Evolutionary conservation across 2,888 invertebrate genomes (phyloP).

Genomic region (Podotricha telesiphe): DNA sequence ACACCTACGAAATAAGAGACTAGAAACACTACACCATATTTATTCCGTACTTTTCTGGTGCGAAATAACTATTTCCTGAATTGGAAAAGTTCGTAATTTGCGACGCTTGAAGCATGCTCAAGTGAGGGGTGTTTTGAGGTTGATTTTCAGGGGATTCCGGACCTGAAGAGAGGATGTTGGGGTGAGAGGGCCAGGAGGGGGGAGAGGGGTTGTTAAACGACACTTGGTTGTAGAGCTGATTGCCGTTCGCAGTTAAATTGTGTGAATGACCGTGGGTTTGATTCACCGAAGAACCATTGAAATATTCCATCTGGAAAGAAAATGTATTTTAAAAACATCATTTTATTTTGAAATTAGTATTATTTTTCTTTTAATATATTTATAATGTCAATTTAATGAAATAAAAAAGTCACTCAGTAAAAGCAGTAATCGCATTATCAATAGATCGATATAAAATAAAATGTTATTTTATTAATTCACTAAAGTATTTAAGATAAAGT

Average conservation of each 20-base stretch:
- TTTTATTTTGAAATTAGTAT: constrained; percentile 11
- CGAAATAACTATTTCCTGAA: constrained; percentile 78
- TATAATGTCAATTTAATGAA: background rate
- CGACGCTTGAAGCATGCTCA: constrained; percentile 79
- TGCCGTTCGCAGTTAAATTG: constrained; percentile 74
- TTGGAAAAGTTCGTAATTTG: constrained; percentile 82
- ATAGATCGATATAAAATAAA: too few species aligned
- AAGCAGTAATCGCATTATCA: too few species aligned
- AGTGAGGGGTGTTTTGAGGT: constrained; percentile 72
- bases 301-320: constrained; percentile 78
- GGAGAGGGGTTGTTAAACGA: constrained; percentile 79
- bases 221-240: constrained; percentile 80
- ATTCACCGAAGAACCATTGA: constrained; percentile 78
- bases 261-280: constrained; percentile 75
- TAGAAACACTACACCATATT: constrained; percentile 82
- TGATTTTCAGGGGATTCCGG: constrained; percentile 78
- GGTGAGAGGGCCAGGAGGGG: constrained; percentile 76
- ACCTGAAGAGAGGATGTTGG: constrained; percentile 75
- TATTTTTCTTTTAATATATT: too few species aligned
- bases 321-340: constrained; percentile 25
- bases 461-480: too few species aligned
- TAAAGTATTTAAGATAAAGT: too few species aligned
- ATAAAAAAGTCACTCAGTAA: too few species aligned
- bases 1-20: constrained; percentile 52
- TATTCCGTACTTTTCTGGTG: constrained; percentile 80